Base-by-base conservation (phyloP, 2,113 vertebrate species). In the Cebidichthys violaceus region DNA sequence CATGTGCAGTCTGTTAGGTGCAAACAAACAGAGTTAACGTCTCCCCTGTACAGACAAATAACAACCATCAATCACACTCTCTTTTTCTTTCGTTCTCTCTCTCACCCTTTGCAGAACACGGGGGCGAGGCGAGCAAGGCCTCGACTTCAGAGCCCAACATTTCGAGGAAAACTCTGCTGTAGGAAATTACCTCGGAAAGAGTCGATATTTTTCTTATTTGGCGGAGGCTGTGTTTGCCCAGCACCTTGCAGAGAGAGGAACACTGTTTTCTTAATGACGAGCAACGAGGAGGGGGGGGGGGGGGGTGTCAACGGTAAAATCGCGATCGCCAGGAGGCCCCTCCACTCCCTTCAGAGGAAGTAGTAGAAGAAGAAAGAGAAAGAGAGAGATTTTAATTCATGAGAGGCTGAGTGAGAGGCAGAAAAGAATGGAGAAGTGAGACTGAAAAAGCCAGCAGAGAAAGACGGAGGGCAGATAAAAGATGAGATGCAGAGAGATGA, bases 221-320 rank as follows among this genome's bases (percentile, higher is more conserved):
- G 84, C 83, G 35, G 73, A 5, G 57, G 69, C 73, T 55, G 69
- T 92, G 86, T 94, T 94, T 92, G 83, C 83, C 81, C 87, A 91
- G 89, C 92, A 93, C 91, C 93, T 93, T 87, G 83, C 91, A 86
- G 93, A 92, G 91, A 87, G 90, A 93, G 76, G 31, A 67, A 64
- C 75, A 33, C 83, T 91, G 90, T 92, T 94, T 92, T 90, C 88
- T 90, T 91, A 92, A 92, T 91, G 91, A 90, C 87, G 74, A 88
- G 82, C 82, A 81, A 83, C 62, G 76, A 86, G 86, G 84, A 82
- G 88, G 79, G 90, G 86, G 86, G 89, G 76, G 87, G 86, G 84
- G 83, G 88, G 79, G 90, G 86, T 88, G 89, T 92, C 89, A 92
- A 76, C 57, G 22, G 72, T 37, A 9, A 84, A 83, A 39, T 88